A percentile compares a stretch with the other conserved stretches of the same genome.
Evolutionary conservation across 2,113 vertebrate species (phyloP).

Genomic region (Lipophrys pholis): DNA sequence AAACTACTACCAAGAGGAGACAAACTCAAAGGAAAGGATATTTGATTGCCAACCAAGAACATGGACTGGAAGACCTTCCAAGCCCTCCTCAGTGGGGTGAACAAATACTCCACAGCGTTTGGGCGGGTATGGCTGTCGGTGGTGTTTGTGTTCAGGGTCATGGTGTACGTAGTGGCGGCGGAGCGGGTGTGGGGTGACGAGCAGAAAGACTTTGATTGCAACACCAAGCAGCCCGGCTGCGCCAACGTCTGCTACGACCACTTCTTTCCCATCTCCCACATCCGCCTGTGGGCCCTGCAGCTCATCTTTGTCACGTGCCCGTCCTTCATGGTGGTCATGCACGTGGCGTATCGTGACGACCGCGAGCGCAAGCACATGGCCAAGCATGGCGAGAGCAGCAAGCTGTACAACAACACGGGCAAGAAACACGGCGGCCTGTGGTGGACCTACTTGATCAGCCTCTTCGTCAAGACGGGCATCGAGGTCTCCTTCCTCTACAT

Average conservation of each 20-base stretch:
- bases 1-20: not conserved
- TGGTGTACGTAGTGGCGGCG: slow-evolving; percentile 89
- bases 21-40: not conserved
- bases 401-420: slow-evolving; percentile 81
- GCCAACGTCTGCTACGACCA: slow-evolving; percentile 88
- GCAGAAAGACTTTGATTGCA: slow-evolving; percentile 90
- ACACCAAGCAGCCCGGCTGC: slow-evolving; percentile 89
- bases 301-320: slow-evolving; percentile 86
- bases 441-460: slow-evolving; percentile 87
- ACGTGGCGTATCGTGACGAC: slow-evolving; percentile 86
- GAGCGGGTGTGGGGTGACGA: slow-evolving; percentile 90
- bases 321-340: slow-evolving; percentile 90
- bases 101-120: slow-evolving; percentile 89
- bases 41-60: slow-evolving; percentile 37
- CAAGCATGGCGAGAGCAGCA: slow-evolving; percentile 71
- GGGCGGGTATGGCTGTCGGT: slow-evolving; percentile 89
- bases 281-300: slow-evolving; percentile 86
- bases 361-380: slow-evolving; percentile 81
- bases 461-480: slow-evolving; percentile 86
- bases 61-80: slow-evolving; percentile 92
- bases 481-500: slow-evolving; percentile 87
- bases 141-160: slow-evolving; percentile 89
- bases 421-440: slow-evolving; percentile 84
- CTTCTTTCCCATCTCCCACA: slow-evolving; percentile 86
- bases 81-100: slow-evolving; percentile 88